Base-by-base conservation (phyloP, 2,113 vertebrate species). In the Laticauda laticaudata region DNA sequence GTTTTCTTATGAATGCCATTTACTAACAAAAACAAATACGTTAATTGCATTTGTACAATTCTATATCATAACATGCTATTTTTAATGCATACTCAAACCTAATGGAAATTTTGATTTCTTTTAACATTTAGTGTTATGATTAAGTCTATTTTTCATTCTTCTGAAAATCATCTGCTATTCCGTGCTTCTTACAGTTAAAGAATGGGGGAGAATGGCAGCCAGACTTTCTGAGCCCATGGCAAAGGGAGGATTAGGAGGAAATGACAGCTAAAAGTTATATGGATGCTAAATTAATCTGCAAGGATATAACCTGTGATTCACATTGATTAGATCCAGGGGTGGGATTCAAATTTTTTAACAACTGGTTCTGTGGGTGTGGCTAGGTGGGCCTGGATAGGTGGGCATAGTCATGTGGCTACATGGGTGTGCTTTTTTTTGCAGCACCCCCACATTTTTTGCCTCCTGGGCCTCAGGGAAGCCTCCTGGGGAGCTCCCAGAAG, bases 161-260 rank as follows among this genome's bases (percentile, higher is more conserved):
- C 55, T n/a, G 56, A 55, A n/a, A 69, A 96, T 94, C 94, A 95
- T 87, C 87, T 94, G 56, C 89, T 90, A 90, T 53, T 93, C 95
- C 93, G 94, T 94, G 96, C 96, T 95, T 89, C 61, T 95, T 94
- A 93, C 95, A 2, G 56, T 94, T 95, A 95, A 94, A 94, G 92
- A 92, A 94, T n/a, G 94, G 87, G 91, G 89, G 57, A 94, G 26
- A 93, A 64, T 92, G 96, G 91, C 11, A 93, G 94, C 93, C 94
- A 95, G 93, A 89, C 88, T 94, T 96, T 97, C 92, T 93, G 91
- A 95, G 93, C 96, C 86, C 89, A 96, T 75, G 96, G 95, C 94
- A 94, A 96, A 93, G 5, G 61, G 0, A 93, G 92, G 90, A 94
- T 94, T 95, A 96, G 95, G 75, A 69, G 8, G 4, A 59, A 45